These are phyloP conservation scores for Mesitornis unicolor DNA, from an alignment of 2,113 vertebrate genomes.

Conservation along the genomic window DNA sequence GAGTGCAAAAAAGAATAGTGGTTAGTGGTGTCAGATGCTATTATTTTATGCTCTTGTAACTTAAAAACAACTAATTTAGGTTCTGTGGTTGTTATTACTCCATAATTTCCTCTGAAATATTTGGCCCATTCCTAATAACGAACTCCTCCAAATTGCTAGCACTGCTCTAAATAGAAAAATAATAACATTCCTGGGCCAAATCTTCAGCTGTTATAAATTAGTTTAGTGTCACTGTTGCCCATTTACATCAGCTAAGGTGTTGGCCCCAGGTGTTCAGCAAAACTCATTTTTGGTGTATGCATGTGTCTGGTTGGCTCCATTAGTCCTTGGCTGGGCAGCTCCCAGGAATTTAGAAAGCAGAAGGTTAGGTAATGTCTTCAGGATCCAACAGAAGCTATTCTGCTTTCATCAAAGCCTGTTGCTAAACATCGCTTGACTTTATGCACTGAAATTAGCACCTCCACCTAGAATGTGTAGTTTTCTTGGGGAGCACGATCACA, in stretches of 20 bases:
- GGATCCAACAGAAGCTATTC: not conserved
- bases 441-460: not conserved
- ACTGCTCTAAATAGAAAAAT: slow-evolving; percentile 33
- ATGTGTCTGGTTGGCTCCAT: not conserved
- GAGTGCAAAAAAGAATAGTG: slow-evolving; percentile 36
- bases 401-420: not conserved
- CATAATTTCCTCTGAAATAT: slow-evolving; percentile 47
- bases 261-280: slow-evolving; percentile 2
- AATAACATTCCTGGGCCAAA: not conserved
- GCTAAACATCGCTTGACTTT: not conserved
- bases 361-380: slow-evolving; percentile 28
- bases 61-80: slow-evolving; percentile 56
- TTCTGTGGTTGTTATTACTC: slow-evolving; percentile 49
- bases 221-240: not conserved
- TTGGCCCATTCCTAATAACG: slow-evolving; percentile 33
- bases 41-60: slow-evolving; percentile 60
- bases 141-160: slow-evolving; percentile 37
- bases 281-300: not conserved
- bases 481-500: not conserved
- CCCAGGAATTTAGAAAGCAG: not conserved
- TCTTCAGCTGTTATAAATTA: slow-evolving; percentile 13
- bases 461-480: not conserved
- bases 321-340: not conserved
- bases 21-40: slow-evolving; percentile 60
- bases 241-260: slow-evolving; percentile 12